Base-by-base conservation (phyloP, 2,797 vertebrate species). In the Rachycentron canadum region DNA sequence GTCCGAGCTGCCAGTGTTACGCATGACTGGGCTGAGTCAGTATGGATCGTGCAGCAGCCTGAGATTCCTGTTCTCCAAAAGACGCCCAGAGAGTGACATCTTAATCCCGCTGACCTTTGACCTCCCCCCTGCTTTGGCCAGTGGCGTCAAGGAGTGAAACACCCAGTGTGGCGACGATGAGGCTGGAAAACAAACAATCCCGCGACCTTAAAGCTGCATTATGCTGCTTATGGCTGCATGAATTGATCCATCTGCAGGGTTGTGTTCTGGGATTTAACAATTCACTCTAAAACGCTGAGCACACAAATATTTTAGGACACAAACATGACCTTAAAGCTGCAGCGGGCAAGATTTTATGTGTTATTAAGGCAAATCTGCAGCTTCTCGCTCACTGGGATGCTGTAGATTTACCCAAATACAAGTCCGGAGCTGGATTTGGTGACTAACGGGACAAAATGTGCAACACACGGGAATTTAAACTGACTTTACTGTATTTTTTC, bases 251-350 rank as follows among this genome's bases (percentile, higher is more conserved):
- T 79, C 56, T 70, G 76, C 62, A 3, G 41, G 17, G 30, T 17
- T 36, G 69, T 73, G 66, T 77, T 79, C 6, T 1, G 49, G 81
- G 83, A 88, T 90, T 86, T 81, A 81, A 61, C 1, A 30, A 68
- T 32, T 69, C 19, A 0, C 55, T 73, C 23, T 63, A 16, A 82
- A 71, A 65, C 0, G 10, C 50, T 25, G 72, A 64, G 45, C 62
- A 26, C 75, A 60, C 66, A 34, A 59, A 81, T 43, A 63, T 64
- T 76, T 63, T 30, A 49, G 66, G 28, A 41, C 32, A 26, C 28
- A 17, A 50, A 28, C 58, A 40, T 36, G 25, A 79, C 34, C 34
- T 68, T n/a, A 70, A 76, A 77, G 70, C 73, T 52, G 71, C 67
- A n/a, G 36, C 7, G 6, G 53, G 21, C 19, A 38, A 11, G 14